Evolutionary conservation across 2,888 invertebrate genomes (phyloP).

Genomic region (Ditula angustiorana): DNA sequence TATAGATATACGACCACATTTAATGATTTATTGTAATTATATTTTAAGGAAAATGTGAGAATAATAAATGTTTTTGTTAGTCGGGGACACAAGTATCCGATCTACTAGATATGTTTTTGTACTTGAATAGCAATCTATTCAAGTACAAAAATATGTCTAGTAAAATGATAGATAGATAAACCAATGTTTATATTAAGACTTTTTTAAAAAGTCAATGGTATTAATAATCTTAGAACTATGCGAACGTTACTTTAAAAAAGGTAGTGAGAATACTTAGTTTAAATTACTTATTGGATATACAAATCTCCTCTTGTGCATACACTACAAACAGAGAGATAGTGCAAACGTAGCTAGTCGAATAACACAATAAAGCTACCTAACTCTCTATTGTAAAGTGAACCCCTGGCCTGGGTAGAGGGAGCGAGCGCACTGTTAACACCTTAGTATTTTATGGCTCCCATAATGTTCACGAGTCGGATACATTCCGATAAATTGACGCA

Average conservation of each 20-base stretch:
- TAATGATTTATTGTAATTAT: too few relatives aligned
- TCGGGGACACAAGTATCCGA: too few relatives aligned
- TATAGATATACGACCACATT: too few relatives aligned
- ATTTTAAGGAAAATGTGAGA: too few relatives aligned
- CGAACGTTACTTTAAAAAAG: not conserved
- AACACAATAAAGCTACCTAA: not conserved
- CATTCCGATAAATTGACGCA: constrained; percentile 1
- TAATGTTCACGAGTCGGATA: constrained; percentile 1
- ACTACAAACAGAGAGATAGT: not conserved
- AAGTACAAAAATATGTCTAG: too few relatives aligned
- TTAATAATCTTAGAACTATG: not conserved
- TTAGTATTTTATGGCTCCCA: constrained; percentile 22
- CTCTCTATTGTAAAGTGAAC: not conserved
- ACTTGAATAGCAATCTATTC: too few relatives aligned
- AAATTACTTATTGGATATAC: not conserved
- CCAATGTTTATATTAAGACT: too few relatives aligned
- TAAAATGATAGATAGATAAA: too few relatives aligned
- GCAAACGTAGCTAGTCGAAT: not conserved
- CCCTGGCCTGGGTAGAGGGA: not conserved
- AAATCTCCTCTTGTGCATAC: not conserved
- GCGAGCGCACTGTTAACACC: constrained; percentile 10
- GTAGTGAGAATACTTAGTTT: too few relatives aligned
- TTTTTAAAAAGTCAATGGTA: too few relatives aligned
- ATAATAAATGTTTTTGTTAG: too few relatives aligned
- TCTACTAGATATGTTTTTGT: too few relatives aligned